A percentile compares a stretch with the other conserved stretches of the same genome.
These are phyloP conservation scores for Aix galericulata DNA, from an alignment of 2,113 vertebrate species.

Conservation along the genomic window DNA sequence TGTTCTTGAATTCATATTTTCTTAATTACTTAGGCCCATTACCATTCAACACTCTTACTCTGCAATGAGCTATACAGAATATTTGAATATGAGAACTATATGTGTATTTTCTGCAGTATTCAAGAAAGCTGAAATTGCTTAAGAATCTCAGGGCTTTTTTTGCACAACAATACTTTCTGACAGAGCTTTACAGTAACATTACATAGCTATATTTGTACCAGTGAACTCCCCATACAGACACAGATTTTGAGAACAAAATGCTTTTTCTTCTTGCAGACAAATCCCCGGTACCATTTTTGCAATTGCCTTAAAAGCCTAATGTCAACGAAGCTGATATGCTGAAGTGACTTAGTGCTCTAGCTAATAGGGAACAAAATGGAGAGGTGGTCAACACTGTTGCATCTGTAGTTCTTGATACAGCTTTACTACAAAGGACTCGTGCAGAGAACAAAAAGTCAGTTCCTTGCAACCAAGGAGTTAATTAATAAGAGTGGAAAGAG, in stretches of 20 bases:
- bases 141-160: not conserved
- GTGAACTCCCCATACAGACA: not conserved
- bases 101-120: not conserved
- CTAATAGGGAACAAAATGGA: not conserved
- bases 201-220: not conserved
- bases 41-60: not conserved
- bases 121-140: not conserved
- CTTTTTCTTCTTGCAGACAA: not conserved
- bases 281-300: not conserved
- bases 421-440: not conserved
- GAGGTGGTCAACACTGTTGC: not conserved
- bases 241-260: not conserved
- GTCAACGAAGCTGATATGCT: not conserved
- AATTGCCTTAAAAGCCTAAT: not conserved
- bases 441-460: slow-evolving; percentile 24
- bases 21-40: not conserved
- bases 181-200: not conserved
- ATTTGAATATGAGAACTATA: not conserved
- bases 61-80: not conserved
- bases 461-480: slow-evolving; percentile 24
- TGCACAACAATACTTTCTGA: not conserved
- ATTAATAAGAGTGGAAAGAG: not conserved
- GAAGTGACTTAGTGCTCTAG: not conserved
- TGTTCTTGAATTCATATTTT: not conserved
- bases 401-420: not conserved